A percentile compares a stretch with the other conserved stretches of the same genome.
phyloP scores from a whole-genome alignment of 2,113 vertebrate species.

The Psophia crepitans region DNA sequence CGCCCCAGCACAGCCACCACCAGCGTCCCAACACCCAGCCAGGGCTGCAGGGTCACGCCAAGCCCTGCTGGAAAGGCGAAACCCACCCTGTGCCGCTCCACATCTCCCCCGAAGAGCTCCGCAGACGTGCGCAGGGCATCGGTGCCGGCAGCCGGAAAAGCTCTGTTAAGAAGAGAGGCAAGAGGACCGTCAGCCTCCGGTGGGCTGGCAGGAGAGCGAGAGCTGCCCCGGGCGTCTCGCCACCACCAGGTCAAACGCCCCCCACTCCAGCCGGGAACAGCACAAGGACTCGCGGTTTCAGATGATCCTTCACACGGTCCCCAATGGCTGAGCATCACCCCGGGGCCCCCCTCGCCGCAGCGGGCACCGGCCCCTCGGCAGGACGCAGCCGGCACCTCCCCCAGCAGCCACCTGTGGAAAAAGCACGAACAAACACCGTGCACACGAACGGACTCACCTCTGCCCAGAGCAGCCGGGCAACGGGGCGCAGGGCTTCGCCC shows the following conservation, averaged over 20 bases:
- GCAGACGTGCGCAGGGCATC: fast-evolving
- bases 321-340: no score
- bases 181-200: fast-evolving
- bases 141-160: fast-evolving
- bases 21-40: neutral
- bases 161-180: neutral
- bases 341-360: neutral
- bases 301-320: neutral
- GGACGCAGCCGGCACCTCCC: fast-evolving
- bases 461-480: fast-evolving
- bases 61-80: neutral
- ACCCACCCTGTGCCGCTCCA: fast-evolving
- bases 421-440: fast-evolving
- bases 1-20: fast-evolving
- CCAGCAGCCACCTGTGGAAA: neutral
- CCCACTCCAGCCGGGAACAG: neutral
- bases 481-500: fast-evolving
- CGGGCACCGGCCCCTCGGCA: fast-evolving
- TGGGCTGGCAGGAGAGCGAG: fast-evolving
- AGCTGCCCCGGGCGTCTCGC: neutral
- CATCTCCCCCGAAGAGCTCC: neutral
- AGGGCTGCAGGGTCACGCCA: no score
- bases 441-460: neutral
- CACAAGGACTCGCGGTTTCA: fast-evolving
- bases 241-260: neutral